phyloP scores from a whole-genome alignment of 2,888 invertebrate genomes.

The Lasioglossum malachurum region DNA sequence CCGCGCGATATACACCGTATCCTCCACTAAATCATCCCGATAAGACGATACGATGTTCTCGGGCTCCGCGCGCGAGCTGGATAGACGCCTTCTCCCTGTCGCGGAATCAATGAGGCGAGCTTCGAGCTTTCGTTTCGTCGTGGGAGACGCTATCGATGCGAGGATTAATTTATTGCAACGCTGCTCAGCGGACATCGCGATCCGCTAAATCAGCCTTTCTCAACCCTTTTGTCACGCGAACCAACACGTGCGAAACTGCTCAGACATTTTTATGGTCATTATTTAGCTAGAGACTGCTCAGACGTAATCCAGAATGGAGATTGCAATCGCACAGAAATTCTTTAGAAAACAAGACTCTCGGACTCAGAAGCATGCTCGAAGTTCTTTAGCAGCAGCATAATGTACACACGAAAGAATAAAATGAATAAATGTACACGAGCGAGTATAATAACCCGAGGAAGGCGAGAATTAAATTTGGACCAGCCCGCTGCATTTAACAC shows the following conservation, averaged over 20 bases:
- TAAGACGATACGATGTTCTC: conserved; percentile 50
- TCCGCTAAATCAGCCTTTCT: not conserved
- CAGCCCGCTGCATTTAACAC: conserved; percentile 6
- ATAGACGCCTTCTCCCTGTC: conserved; percentile 30
- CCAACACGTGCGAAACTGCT: not conserved
- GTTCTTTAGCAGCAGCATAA: not conserved
- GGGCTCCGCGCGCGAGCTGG: not conserved
- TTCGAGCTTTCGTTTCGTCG: conserved; percentile 10
- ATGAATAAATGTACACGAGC: not conserved
- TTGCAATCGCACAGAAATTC: not conserved
- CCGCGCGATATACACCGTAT: conserved; percentile 60
- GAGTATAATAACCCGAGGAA: not conserved
- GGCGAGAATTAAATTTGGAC: not conserved
- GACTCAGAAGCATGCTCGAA: not conserved
- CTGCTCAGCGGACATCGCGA: not conserved
- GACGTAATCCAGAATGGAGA: not conserved
- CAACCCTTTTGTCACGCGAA: not conserved
- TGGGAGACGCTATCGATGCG: conserved; percentile 11
- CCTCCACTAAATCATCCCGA: conserved; percentile 57
- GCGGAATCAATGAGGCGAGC: conserved; percentile 44
- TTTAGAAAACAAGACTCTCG: not conserved
- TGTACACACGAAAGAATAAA: not conserved
- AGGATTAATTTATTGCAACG: conserved; percentile 21
- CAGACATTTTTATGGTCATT: not conserved
- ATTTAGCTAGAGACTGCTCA: not conserved